A percentile compares a stretch with the other conserved stretches of the same genome.
Conservation (phyloP, 2,888 invertebrate species). For the Erebia palarica region DNA sequence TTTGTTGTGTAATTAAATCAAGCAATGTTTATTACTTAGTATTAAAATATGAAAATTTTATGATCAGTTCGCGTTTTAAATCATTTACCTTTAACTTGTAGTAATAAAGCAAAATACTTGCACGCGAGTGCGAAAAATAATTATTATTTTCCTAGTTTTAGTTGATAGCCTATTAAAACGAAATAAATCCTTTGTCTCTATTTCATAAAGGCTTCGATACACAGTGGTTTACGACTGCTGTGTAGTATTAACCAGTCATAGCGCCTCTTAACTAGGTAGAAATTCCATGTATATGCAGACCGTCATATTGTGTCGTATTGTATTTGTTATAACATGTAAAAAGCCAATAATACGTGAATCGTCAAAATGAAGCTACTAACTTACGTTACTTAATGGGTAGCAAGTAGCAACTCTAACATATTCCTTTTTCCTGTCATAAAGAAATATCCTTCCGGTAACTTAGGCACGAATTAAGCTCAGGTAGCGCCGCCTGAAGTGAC, state of each 20-base stretch:
- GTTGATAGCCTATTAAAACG: conserved; percentile 1
- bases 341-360: too few relatives aligned
- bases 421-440: too few relatives aligned
- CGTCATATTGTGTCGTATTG: too few relatives aligned
- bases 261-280: neutral
- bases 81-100: conserved; percentile 31
- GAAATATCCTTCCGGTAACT: neutral
- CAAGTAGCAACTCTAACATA: too few relatives aligned
- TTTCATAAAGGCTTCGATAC: neutral
- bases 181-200: conserved; percentile 1
- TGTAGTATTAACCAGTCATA: too few relatives aligned
- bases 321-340: too few relatives aligned
- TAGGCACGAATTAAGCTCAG: neutral
- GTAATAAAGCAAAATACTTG: conserved; percentile 31
- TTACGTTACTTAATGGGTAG: too few relatives aligned
- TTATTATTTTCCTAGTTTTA: conserved; percentile 19
- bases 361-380: too few relatives aligned
- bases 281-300: too few relatives aligned
- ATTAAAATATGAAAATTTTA: conserved; percentile 48
- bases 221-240: neutral
- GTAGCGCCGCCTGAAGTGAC: neutral
- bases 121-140: conserved; percentile 26
- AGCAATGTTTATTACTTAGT: conserved; percentile 36
- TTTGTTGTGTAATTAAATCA: conserved; percentile 39
- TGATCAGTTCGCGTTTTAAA: conserved; percentile 42